phyloP scores from a whole-genome alignment of 2,797 vertebrate genomes.

The Sandelia bainsii region DNA sequence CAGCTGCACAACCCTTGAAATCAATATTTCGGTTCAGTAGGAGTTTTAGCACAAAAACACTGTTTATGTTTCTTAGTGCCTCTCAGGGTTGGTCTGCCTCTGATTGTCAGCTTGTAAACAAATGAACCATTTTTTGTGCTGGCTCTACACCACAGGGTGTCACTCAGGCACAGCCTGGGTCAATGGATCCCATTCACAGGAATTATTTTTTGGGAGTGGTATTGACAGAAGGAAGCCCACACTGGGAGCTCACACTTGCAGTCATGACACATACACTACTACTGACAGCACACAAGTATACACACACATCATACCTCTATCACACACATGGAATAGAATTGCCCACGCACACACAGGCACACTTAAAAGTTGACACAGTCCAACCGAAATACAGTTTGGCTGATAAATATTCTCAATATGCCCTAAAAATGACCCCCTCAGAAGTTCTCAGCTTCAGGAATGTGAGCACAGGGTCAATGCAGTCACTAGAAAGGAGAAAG shows the following conservation, averaged over 20 bases:
- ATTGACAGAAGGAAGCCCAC: slow-evolving; percentile 69
- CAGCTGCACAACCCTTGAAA: slow-evolving; percentile 33
- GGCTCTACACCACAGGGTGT: slow-evolving; percentile 65
- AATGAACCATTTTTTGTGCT: slow-evolving; percentile 60
- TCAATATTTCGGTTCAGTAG: slow-evolving; percentile 38
- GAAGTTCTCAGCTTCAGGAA: slow-evolving; percentile 27
- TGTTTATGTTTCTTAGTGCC: slow-evolving; percentile 44
- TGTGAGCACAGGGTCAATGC: slow-evolving; percentile 24
- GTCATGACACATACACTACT: slow-evolving; percentile 30
- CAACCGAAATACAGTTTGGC: slow-evolving; percentile 13
- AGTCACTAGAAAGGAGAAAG: slow-evolving; percentile 13
- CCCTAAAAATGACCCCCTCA: not conserved
- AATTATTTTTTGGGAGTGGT: slow-evolving; percentile 39
- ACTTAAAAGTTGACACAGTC: not conserved
- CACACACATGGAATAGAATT: not conserved
- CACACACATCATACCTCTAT: not conserved
- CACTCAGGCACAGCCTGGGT: slow-evolving; percentile 64
- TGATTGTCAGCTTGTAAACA: slow-evolving; percentile 80
- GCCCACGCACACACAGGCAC: slow-evolving; percentile 6
- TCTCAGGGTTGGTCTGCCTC: slow-evolving; percentile 33
- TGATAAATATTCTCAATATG: slow-evolving; percentile 21
- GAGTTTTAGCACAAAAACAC: slow-evolving; percentile 43
- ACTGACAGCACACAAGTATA: slow-evolving; percentile 3
- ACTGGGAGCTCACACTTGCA: slow-evolving; percentile 46
- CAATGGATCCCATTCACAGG: slow-evolving; percentile 74